Percentiles rank a stretch among this genome's conserved stretches.
phyloP scores from a whole-genome alignment of 2,113 vertebrate species.

The Nyctibius bracteatus region DNA sequence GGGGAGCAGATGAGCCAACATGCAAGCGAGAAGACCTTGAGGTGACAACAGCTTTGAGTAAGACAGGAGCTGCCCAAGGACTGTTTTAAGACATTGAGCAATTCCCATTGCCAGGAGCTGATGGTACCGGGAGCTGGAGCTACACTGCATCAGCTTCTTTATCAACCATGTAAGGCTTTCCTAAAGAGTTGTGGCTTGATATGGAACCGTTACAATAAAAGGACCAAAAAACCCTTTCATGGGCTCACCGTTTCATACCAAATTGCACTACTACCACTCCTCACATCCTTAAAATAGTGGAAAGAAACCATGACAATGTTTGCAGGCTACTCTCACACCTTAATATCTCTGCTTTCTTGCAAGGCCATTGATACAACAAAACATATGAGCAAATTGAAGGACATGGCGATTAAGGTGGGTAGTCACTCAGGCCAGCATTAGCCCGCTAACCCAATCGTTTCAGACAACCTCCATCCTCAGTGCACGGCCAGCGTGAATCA shows the following conservation, averaged over 20 bases:
- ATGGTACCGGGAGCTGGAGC: background rate
- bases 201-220: background rate
- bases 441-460: background rate
- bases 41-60: background rate
- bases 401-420: background rate
- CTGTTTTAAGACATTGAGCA: background rate
- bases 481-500: fast-evolving
- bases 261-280: background rate
- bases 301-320: background rate
- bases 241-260: background rate
- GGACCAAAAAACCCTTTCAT: background rate
- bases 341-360: background rate
- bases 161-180: background rate
- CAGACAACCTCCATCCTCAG: background rate
- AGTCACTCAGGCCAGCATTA: background rate
- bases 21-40: background rate
- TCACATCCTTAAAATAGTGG: background rate
- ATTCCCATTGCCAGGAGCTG: background rate
- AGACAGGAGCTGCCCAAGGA: background rate
- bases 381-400: background rate
- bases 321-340: background rate
- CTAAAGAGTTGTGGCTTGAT: background rate
- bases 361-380: background rate
- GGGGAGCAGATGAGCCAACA: background rate
- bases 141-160: background rate